phyloP scores from a whole-genome alignment of 2,113 vertebrate species.

The Anas platyrhynchos region DNA sequence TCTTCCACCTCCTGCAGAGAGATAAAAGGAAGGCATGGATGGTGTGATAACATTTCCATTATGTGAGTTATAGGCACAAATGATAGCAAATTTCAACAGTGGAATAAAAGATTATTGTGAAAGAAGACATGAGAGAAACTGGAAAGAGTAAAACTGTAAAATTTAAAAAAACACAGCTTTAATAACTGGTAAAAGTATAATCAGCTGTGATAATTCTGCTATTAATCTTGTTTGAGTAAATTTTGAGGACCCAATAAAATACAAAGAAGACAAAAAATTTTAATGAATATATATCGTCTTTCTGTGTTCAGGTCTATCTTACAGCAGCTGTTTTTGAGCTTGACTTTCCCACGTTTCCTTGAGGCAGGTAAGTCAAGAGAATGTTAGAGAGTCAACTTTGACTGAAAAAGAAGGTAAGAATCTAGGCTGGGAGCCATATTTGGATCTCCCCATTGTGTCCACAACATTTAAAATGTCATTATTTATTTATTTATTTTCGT shows the following conservation, averaged over 20 bases:
- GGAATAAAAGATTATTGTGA: background rate
- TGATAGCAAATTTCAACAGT: background rate
- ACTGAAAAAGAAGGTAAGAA: constrained; percentile 39
- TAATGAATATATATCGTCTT: background rate
- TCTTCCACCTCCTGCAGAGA: background rate
- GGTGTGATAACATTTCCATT: background rate
- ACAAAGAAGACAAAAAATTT: background rate
- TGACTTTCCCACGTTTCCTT: constrained; percentile 88
- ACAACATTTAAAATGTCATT: background rate
- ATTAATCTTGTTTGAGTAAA: background rate
- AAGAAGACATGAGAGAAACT: background rate
- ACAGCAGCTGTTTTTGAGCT: constrained; percentile 89
- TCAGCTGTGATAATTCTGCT: background rate
- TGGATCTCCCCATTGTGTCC: background rate
- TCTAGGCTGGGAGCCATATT: background rate
- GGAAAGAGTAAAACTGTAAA: background rate
- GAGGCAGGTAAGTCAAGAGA: constrained; percentile 86
- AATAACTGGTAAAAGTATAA: background rate
- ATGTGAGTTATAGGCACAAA: background rate
- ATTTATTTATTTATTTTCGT: background rate
- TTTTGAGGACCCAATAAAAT: background rate
- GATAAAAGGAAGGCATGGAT: background rate
- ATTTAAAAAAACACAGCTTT: background rate
- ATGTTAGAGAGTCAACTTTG: constrained; percentile 23
- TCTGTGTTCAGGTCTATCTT: constrained; percentile 88